phyloP scores from a whole-genome alignment of 2,888 invertebrate species.

The Steinernema hermaphroditum region DNA sequence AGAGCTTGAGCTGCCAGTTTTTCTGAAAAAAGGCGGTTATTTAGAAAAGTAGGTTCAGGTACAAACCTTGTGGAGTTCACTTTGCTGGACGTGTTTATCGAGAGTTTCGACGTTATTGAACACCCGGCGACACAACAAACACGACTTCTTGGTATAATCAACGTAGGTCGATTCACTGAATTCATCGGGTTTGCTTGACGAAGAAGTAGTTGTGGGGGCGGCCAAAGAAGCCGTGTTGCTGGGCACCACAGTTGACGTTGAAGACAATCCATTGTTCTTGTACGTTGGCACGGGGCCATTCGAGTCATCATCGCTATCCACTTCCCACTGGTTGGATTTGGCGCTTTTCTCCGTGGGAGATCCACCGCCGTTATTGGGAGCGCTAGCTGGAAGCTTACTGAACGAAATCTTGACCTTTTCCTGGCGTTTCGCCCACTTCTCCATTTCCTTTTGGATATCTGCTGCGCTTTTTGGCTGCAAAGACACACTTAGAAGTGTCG shows the following conservation, averaged over 20 bases:
- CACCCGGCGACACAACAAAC: slow-evolving; percentile 89
- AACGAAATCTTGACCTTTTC: slow-evolving; percentile 82
- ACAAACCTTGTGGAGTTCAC: slow-evolving; percentile 82
- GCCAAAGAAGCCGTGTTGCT: background rate
- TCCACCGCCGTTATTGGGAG: background rate
- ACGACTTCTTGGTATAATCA: slow-evolving; percentile 85
- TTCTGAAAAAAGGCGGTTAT: slow-evolving; percentile 10
- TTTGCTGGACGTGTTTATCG: slow-evolving; percentile 83
- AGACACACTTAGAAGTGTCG: background rate
- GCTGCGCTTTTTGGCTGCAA: slow-evolving; percentile 67
- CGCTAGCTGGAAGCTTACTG: slow-evolving; percentile 31
- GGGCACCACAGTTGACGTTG: background rate
- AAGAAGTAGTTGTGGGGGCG: background rate
- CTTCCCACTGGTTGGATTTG: background rate
- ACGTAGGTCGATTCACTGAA: slow-evolving; percentile 68
- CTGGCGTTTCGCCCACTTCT: slow-evolving; percentile 91
- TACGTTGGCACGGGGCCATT: slow-evolving; percentile 67
- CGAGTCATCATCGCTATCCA: slow-evolving; percentile 60
- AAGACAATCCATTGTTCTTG: background rate
- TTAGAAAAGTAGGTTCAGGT: background rate
- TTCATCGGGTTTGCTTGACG: background rate
- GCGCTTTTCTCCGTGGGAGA: background rate
- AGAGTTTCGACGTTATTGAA: slow-evolving; percentile 87
- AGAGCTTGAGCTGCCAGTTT: background rate
- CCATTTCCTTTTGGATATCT: slow-evolving; percentile 75